Evolutionary conservation across 2,797 vertebrate species (phyloP).

Genomic region (Choloepus didactylus): DNA sequence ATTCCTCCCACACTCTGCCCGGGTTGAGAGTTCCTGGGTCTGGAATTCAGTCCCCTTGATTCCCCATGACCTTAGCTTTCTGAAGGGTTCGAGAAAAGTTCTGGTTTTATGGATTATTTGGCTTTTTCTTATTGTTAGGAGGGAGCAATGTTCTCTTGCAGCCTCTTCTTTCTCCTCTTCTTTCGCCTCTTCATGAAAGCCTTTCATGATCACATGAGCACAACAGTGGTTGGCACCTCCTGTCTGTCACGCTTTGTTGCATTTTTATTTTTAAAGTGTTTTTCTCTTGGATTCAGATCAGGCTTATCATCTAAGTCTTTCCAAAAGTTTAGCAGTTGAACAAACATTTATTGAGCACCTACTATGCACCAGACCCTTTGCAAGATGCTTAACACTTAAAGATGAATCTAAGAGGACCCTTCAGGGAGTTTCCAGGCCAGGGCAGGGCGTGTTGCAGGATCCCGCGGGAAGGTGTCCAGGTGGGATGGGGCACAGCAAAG

Average conservation of each 20-base stretch:
- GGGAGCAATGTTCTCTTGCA: accelerated
- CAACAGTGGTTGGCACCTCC: accelerated
- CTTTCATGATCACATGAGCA: accelerated
- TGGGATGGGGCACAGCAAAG: background rate
- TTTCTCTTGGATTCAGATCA: background rate
- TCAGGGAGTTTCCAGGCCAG: background rate
- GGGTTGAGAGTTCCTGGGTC: accelerated
- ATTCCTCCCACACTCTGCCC: background rate
- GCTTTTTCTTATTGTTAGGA: background rate
- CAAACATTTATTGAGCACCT: background rate
- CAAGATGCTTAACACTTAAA: background rate
- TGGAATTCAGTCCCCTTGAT: background rate
- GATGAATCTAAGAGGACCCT: background rate
- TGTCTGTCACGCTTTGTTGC: background rate
- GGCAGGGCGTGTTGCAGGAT: too few species aligned
- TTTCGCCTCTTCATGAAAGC: background rate
- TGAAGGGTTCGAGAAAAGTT: background rate
- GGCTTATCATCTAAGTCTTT: background rate
- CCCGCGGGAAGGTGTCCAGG: too few species aligned
- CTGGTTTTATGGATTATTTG: background rate
- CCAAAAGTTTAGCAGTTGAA: background rate
- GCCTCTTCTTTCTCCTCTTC: accelerated
- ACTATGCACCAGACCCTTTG: background rate
- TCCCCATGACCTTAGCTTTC: too few species aligned
- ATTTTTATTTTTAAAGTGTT: background rate